A percentile compares a stretch with the other conserved stretches of the same genome.
Evolutionary conservation across 2,797 vertebrate genomes (phyloP).

Genomic region (Myoxocephalus aenaeus): DNA sequence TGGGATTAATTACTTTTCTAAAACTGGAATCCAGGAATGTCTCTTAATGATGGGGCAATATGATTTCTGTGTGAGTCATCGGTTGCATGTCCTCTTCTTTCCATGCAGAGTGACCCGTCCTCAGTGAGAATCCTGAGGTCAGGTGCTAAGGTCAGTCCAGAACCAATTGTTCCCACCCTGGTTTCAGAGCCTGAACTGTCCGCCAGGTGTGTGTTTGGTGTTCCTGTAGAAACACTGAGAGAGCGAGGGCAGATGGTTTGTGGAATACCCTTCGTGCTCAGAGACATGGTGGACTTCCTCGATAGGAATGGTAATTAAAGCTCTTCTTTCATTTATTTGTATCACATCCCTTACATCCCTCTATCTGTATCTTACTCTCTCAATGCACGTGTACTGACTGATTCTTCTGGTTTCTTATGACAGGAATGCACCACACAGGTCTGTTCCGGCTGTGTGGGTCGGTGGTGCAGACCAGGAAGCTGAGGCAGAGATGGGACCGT

Average conservation of each 20-base stretch:
- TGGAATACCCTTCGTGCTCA: constrained; percentile 81
- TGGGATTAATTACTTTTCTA: too few relatives aligned
- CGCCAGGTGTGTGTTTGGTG: constrained; percentile 73
- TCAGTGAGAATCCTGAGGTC: constrained; percentile 77
- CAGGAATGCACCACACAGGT: constrained; percentile 82
- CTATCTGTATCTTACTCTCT: neutral
- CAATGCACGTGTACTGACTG: neutral
- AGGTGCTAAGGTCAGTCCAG: constrained; percentile 79
- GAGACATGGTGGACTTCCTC: constrained; percentile 85
- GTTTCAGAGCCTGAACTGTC: constrained; percentile 22
- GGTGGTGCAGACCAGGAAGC: constrained; percentile 73
- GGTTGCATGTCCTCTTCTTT: neutral
- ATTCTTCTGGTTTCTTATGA: neutral
- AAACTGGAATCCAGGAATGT: too few relatives aligned
- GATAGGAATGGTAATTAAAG: constrained; percentile 78
- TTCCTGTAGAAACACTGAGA: constrained; percentile 76
- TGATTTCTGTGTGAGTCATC: constrained; percentile 1
- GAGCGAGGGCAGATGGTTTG: constrained; percentile 63
- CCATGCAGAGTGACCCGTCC: constrained; percentile 78
- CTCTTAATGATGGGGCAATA: neutral
- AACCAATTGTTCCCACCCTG: constrained; percentile 35
- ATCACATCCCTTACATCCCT: neutral
- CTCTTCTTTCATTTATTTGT: neutral
- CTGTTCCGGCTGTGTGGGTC: constrained; percentile 86
- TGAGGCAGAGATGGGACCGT: constrained; percentile 83